Conservation (phyloP, 2,797 vertebrate species). For the Ficedula albicollis region DNA sequence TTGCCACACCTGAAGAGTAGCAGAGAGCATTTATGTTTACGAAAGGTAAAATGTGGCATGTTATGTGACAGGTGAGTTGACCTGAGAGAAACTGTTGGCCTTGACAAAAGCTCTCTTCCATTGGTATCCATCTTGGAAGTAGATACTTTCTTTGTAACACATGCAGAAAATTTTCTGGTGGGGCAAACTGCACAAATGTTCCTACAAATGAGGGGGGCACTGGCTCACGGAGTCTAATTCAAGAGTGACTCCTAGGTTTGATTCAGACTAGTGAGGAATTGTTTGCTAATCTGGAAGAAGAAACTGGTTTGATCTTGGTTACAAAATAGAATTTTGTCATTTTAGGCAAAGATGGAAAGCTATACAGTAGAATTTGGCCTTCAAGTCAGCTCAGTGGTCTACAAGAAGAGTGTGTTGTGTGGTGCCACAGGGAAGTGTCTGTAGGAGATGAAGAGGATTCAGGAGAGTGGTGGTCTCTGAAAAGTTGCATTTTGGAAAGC, state of each 20-base stretch:
- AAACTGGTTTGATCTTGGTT: not conserved
- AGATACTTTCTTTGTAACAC: not conserved
- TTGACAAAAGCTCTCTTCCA: not conserved
- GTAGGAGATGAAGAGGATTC: not conserved
- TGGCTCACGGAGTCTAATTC: not conserved
- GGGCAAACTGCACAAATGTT: not conserved
- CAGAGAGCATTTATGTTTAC: not conserved
- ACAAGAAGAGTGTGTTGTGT: not conserved
- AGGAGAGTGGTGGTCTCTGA: not conserved
- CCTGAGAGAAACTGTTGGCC: not conserved
- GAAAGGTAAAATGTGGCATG: fast-evolving
- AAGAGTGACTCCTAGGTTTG: not conserved
- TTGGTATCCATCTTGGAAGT: not conserved
- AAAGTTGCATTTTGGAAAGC: not conserved
- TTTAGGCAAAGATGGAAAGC: not conserved
- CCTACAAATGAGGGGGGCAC: not conserved
- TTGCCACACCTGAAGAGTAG: not conserved
- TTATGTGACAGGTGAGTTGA: not conserved
- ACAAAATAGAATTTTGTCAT: not conserved
- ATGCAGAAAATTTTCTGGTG: not conserved
- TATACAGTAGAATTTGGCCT: not conserved
- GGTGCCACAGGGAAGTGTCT: not conserved
- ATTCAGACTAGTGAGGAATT: not conserved
- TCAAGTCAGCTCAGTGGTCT: not conserved
- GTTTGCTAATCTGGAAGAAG: not conserved